Conservation (phyloP, 2,113 vertebrate genomes). For the Odontesthes bonariensis region DNA sequence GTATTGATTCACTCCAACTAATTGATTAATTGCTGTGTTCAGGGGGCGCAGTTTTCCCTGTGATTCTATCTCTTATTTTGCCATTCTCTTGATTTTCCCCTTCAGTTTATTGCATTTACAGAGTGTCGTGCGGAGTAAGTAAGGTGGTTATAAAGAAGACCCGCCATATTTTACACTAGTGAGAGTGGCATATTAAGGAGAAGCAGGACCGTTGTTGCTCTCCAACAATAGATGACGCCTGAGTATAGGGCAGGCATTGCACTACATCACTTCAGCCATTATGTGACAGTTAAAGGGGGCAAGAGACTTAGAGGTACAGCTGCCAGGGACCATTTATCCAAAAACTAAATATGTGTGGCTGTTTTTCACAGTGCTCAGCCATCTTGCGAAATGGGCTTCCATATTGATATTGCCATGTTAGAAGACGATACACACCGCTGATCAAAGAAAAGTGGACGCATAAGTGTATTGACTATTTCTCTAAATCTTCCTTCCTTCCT, state of each 20-base stretch:
- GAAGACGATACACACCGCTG: constrained; percentile 48
- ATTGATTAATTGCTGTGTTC: constrained; percentile 83
- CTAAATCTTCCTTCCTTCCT: constrained; percentile 52
- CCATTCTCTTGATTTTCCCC: constrained; percentile 26
- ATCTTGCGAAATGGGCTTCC: constrained; percentile 36
- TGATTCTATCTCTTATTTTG: constrained; percentile 41
- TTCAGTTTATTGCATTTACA: constrained; percentile 21
- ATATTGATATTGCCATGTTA: constrained; percentile 51
- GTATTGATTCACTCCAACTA: constrained; percentile 76
- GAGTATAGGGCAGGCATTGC: constrained; percentile 25
- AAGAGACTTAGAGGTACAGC: constrained; percentile 46
- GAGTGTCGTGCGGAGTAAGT: constrained; percentile 4
- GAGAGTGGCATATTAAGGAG: constrained; percentile 55
- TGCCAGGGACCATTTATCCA: constrained; percentile 59
- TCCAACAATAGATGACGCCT: constrained; percentile 35
- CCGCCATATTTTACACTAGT: constrained; percentile 27
- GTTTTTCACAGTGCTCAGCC: constrained; percentile 54
- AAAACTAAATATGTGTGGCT: constrained; percentile 59
- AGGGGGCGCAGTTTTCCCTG: constrained; percentile 46
- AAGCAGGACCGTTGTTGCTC: constrained; percentile 29
- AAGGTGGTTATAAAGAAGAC: constrained; percentile 28
- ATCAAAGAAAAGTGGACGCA: constrained; percentile 48
- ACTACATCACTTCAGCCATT: constrained; percentile 65
- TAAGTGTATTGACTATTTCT: constrained; percentile 26
- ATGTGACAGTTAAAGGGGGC: constrained; percentile 67